Base-by-base conservation (phyloP, 2,888 invertebrate species). In the Nemoura dubitans region DNA sequence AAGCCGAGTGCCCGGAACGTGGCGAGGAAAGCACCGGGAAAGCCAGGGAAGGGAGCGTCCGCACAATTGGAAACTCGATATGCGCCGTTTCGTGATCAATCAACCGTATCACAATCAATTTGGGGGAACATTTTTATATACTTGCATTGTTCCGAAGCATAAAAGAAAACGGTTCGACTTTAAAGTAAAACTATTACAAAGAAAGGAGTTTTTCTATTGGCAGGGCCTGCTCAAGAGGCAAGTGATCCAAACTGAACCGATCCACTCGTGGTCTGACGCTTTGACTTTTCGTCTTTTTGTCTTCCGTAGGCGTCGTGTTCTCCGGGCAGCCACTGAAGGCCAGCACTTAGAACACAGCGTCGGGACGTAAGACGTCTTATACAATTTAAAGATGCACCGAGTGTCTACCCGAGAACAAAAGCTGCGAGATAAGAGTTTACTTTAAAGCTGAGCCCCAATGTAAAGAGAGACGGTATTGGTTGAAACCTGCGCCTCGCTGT, bases 11-110 rank as follows among this genome's bases (percentile, higher is more conserved):
- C 59, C 59, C 59, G 59, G 21, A 21, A 10, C 59, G 21, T 1
- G 59, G 59, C 2, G 36, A n/a, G n/a, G n/a, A n/a, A n/a, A n/a
- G n/a, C n/a, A n/a, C n/a, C n/a, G n/a, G n/a, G n/a, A n/a, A n/a
- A 59, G 21, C 59, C 59, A 1, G 59, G 59, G 10, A 59, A 84
- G 59, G 84, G 28, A 83, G 36, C 78, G 78, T 83, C 83, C 42
- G 76, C 84, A 84, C 84, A 84, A 84, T 84, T 59, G 84, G 84
- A 29, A 84, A 84, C 84, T 84, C 76, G 84, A 84, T 84, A 84
- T 84, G 84, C 84, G 29, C 59, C 84, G 59, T 84, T 84, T 84
- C 76, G 59, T 29, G 84, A 84, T 84, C 84, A 84, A 84, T 84
- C 84, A 84, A 28, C 84, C 84, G 59, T 26, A 25, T 59, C 59